phyloP scores from a whole-genome alignment of 1,140 invertebrate genomes.

The Nixonia krombeini region DNA sequence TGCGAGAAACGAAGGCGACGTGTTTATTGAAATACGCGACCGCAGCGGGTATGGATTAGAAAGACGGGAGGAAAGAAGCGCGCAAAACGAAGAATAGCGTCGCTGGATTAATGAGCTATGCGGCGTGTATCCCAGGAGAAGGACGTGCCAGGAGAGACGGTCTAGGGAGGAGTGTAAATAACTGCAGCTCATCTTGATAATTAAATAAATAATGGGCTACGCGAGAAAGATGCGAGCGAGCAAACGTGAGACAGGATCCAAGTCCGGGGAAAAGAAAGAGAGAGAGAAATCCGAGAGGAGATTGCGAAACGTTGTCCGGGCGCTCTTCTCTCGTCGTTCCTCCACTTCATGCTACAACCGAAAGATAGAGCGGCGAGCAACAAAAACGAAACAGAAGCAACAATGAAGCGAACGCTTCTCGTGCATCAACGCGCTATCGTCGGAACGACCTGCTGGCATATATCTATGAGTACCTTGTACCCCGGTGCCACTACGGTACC shows the following conservation, averaged over 20 bases:
- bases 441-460: not conserved
- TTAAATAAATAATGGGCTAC: not conserved
- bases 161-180: conserved; percentile 2
- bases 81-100: no score
- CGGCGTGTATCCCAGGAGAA: not conserved
- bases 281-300: not conserved
- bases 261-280: not conserved
- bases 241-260: not conserved
- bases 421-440: not conserved
- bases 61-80: conserved; percentile 1
- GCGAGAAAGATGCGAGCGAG: no score
- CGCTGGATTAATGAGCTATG: not conserved
- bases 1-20: not conserved
- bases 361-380: conserved; percentile 6
- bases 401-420: not conserved
- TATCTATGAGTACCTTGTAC: not conserved
- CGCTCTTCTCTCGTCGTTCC: conserved; percentile 18
- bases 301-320: conserved; percentile 15
- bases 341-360: conserved; percentile 15
- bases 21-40: not conserved
- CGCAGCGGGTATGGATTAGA: not conserved
- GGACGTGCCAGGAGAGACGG: not conserved
- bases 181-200: conserved; percentile 6
- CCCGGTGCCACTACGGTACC: no score
- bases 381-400: not conserved